These are phyloP conservation scores for Mirounga angustirostris DNA, from an alignment of 2,113 vertebrate genomes.

Conservation along the genomic window DNA sequence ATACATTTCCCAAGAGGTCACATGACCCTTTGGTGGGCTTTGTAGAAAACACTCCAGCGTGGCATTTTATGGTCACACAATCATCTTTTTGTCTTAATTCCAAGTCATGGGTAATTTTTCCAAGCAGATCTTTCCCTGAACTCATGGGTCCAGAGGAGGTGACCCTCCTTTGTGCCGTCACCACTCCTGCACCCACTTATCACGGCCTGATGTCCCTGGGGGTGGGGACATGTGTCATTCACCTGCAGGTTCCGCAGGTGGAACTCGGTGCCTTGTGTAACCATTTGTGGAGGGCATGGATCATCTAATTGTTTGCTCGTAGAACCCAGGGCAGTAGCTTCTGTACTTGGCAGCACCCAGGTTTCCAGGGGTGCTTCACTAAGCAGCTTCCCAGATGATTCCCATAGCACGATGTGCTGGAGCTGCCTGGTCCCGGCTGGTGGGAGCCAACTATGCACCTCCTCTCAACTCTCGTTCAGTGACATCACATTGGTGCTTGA, in stretches of 20 bases:
- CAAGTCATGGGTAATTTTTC: background rate
- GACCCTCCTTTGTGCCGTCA: background rate
- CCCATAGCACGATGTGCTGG: background rate
- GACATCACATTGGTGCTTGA: background rate
- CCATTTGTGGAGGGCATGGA: background rate
- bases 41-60: background rate
- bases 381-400: background rate
- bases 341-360: background rate
- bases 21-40: background rate
- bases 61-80: background rate
- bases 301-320: background rate
- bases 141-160: background rate
- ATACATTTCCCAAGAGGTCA: background rate
- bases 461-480: background rate
- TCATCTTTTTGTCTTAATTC: background rate
- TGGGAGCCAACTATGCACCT: background rate
- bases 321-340: background rate
- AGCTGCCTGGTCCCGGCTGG: fast-evolving
- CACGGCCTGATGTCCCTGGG: background rate
- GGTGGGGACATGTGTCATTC: background rate
- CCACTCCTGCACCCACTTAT: background rate
- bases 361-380: background rate
- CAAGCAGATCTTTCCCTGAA: background rate
- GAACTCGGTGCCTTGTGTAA: background rate
- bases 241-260: background rate